phyloP scores from a whole-genome alignment of 2,888 invertebrate species.

The Schrankia costaestrigalis region DNA sequence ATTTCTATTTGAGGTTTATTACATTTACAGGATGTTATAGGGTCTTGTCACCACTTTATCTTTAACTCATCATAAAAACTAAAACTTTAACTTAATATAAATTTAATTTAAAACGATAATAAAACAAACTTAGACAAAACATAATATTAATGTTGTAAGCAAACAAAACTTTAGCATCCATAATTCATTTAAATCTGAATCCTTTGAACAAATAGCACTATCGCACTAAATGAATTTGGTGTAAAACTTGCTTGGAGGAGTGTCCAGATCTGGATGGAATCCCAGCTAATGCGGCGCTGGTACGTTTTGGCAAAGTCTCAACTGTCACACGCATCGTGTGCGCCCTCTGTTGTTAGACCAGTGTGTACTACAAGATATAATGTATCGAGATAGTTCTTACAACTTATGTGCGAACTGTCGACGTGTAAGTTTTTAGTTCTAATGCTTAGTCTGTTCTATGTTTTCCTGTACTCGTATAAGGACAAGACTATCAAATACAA shows the following conservation, averaged over 20 bases:
- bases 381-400: slow-evolving; percentile 7
- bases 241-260: slow-evolving; percentile 16
- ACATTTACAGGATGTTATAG: no score
- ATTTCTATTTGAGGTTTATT: no score
- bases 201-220: slow-evolving; percentile 1
- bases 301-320: slow-evolving; percentile 72
- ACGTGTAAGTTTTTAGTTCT: no score
- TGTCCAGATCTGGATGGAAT: slow-evolving; percentile 36
- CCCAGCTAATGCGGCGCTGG: slow-evolving; percentile 53
- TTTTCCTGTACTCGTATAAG: no score
- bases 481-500: no score
- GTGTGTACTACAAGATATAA: slow-evolving; percentile 24
- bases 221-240: slow-evolving; percentile 15
- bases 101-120: no score
- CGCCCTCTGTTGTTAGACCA: slow-evolving; percentile 24
- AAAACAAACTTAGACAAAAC: no score
- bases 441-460: no score
- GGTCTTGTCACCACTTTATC: no score
- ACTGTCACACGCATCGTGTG: slow-evolving; percentile 72
- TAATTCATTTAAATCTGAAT: neutral
- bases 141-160: neutral
- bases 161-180: neutral
- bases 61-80: no score
- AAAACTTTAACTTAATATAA: no score
- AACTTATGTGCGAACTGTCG: no score